Evolutionary conservation across 1,140 invertebrate species (phyloP).

Genomic region (Apis dorsata): DNA sequence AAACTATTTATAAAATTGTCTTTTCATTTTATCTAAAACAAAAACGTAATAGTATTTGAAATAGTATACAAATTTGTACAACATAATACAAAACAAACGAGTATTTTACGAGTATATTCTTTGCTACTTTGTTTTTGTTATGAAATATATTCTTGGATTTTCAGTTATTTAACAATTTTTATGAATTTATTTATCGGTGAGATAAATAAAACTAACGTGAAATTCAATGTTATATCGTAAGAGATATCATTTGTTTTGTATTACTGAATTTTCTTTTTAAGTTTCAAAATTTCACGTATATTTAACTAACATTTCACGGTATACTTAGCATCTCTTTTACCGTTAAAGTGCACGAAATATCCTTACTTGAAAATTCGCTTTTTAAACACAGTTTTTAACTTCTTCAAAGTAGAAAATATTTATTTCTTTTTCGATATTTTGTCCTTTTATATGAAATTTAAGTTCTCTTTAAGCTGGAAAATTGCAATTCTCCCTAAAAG

Average conservation of each 20-base stretch:
- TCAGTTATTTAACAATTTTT: no score
- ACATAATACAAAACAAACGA: no score
- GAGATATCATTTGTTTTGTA: slow-evolving; percentile 9
- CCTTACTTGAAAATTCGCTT: background rate
- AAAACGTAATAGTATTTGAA: no score
- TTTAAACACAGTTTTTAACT: background rate
- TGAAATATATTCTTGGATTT: no score
- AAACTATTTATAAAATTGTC: no score
- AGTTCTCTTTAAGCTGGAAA: background rate
- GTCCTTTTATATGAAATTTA: background rate
- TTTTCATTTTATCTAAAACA: no score
- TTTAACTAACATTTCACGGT: background rate
- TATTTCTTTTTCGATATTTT: background rate
- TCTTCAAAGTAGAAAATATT: background rate
- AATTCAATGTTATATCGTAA: background rate
- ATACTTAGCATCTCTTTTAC: no score
- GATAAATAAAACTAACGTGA: background rate
- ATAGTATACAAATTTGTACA: no score
- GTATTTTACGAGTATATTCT: no score
- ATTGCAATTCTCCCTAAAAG: background rate
- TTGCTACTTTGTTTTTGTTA: no score
- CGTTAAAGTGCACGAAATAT: background rate
- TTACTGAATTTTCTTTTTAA: slow-evolving; percentile 21
- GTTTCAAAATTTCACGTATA: background rate
- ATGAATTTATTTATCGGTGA: no score